These are phyloP conservation scores for Girardinichthys multiradiatus DNA, from an alignment of 2,113 vertebrate genomes.

Conservation along the genomic window DNA sequence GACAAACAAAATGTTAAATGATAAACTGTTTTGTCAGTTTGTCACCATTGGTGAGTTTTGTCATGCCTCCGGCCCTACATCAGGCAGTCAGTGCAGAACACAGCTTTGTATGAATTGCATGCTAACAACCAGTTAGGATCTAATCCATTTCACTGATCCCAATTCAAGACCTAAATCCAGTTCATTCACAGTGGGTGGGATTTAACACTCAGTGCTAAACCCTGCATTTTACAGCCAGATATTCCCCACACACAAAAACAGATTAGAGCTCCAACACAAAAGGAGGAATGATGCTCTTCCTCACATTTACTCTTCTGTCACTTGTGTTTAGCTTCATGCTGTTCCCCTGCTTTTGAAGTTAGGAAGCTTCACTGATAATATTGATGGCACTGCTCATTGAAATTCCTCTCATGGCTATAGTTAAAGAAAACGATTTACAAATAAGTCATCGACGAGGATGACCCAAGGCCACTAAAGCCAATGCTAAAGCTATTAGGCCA, in stretches of 20 bases:
- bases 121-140: not conserved
- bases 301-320: constrained; percentile 47
- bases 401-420: constrained; percentile 69
- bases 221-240: not conserved
- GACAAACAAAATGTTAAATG: too few relatives aligned
- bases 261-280: constrained; percentile 12
- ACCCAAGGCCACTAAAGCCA: constrained; percentile 58
- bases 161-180: not conserved
- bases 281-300: constrained; percentile 13
- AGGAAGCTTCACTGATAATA: constrained; percentile 16
- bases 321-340: constrained; percentile 47
- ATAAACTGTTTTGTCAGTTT: not conserved
- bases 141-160: not conserved
- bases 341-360: constrained; percentile 16
- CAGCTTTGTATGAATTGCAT: not conserved
- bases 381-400: constrained; percentile 55
- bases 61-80: not conserved
- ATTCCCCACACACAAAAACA: constrained; percentile 13
- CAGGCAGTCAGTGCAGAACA: not conserved
- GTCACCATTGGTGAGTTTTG: not conserved
- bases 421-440: constrained; percentile 70
- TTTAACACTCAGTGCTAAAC: not conserved
- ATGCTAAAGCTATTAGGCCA: constrained; percentile 69
- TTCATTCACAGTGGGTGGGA: not conserved
- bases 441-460: constrained; percentile 23